Evolutionary conservation across 2,113 vertebrate species (phyloP).

Genomic region (Dascyllus trimaculatus): DNA sequence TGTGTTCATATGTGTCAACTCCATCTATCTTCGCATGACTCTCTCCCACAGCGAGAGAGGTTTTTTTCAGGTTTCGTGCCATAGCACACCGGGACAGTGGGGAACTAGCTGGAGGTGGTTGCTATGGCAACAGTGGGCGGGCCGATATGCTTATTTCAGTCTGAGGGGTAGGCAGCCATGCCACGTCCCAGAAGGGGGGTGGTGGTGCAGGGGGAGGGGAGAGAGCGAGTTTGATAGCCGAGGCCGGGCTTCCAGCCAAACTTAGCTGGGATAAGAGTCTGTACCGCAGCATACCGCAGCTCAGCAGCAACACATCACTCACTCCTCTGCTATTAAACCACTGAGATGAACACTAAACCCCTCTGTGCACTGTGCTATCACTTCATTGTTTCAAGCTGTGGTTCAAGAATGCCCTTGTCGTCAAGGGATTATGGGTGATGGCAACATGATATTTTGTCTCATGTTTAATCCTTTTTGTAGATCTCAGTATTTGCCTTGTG

Average conservation of each 20-base stretch:
- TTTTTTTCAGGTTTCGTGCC: conserved; percentile 5
- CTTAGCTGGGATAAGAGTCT: conserved; percentile 37
- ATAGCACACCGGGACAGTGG: conserved; percentile 3
- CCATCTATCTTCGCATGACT: conserved; percentile 5
- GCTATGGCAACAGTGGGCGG: conserved; percentile 59
- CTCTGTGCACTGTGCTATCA: background rate
- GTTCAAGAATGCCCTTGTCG: background rate
- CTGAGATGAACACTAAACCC: background rate
- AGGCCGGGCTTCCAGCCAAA: conserved; percentile 45
- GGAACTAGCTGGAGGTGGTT: conserved; percentile 60
- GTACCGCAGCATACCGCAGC: conserved; percentile 28
- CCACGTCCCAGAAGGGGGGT: conserved; percentile 16
- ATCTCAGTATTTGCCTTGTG: too few species aligned
- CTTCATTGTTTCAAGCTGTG: background rate
- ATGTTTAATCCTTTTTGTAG: too few species aligned
- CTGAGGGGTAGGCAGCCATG: conserved; percentile 34
- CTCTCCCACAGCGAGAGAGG: conserved; percentile 9
- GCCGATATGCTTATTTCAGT: conserved; percentile 48
- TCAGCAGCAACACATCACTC: conserved; percentile 40
- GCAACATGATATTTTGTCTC: too few species aligned
- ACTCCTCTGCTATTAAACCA: conserved; percentile 32
- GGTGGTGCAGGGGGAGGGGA: background rate
- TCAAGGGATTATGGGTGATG: too few species aligned
- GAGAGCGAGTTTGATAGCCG: conserved; percentile 21
- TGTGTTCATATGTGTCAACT: conserved; percentile 30